These are phyloP conservation scores for Zygaena filipendulae DNA, from an alignment of 2,888 invertebrate species.

Conservation along the genomic window DNA sequence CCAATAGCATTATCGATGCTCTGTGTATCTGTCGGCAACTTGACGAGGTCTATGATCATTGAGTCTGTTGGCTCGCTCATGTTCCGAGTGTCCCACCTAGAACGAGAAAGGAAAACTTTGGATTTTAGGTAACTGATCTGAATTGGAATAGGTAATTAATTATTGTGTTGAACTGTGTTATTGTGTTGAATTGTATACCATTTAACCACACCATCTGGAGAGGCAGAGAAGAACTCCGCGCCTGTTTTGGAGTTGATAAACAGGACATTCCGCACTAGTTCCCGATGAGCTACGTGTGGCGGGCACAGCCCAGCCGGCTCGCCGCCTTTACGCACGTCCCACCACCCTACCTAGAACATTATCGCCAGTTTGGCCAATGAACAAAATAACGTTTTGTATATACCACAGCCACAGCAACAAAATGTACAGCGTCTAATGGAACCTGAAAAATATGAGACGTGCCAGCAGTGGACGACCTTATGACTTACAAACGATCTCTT, in stretches of 20 bases:
- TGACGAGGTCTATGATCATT: slow-evolving; percentile 75
- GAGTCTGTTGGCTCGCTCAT: slow-evolving; percentile 74
- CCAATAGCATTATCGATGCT: slow-evolving; percentile 71
- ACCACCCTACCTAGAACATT: slow-evolving; percentile 75
- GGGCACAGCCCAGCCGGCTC: slow-evolving; percentile 82
- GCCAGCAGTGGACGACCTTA: too few relatives aligned
- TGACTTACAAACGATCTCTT: too few relatives aligned
- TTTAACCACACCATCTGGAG: slow-evolving; percentile 91
- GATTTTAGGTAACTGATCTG: too few relatives aligned
- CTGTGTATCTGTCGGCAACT: slow-evolving; percentile 64
- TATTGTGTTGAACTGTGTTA: too few relatives aligned
- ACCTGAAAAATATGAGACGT: too few relatives aligned
- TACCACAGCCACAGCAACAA: too few relatives aligned
- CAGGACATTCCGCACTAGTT: slow-evolving; percentile 86
- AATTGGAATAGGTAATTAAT: too few relatives aligned
- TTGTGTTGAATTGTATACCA: too few relatives aligned
- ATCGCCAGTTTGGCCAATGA: too few relatives aligned
- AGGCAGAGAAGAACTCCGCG: slow-evolving; percentile 93
- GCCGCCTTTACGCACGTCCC: slow-evolving; percentile 88
- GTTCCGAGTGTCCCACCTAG: slow-evolving; percentile 81
- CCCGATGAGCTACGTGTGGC: slow-evolving; percentile 86
- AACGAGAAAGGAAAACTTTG: slow-evolving; percentile 9
- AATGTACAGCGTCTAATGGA: too few relatives aligned
- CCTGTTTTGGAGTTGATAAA: slow-evolving; percentile 97
- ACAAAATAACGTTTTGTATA: too few relatives aligned